Base-by-base conservation (phyloP, 2,888 invertebrate species). In the Pyrocoelia pectoralis region DNA sequence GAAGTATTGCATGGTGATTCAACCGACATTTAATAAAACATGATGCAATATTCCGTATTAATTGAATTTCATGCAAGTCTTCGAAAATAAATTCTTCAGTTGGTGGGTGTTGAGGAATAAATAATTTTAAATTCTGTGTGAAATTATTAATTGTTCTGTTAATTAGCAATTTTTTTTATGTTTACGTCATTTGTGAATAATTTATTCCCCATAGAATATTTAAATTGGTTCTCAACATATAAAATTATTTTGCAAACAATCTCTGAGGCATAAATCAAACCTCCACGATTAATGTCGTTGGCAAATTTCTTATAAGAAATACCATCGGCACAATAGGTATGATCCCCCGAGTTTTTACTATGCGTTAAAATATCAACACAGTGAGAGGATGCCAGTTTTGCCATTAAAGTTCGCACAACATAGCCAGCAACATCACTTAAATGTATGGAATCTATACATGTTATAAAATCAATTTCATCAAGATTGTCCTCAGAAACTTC, bases 31-130 rank as follows among this genome's bases (percentile, higher is more conserved):
- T 43, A 12, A 43, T 14, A 15, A 14, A 43, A 15, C 3, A 14
- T 14, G 1, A 12, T 40, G 8, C 43, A 14, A 43, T 43, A 4
- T 43, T 43, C 8, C 8, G 1, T 3, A 43, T 43, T 43, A 50
- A 28, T 28, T 50, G 50, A 2, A 50, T n/a, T 50, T 50, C 50
- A 50, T 50, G 50, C 13, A 50, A 50, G 4, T 50, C 50, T 19
- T 50, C 50, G 3, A 3, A 19, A 1, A 50, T 24, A 50, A 24
- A 18, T 19, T 50, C 50, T 50, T 50, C 18, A 9, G 19, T 5
- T 3, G 2, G 1, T 2, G 50, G 50, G 13, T 50, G 50, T 9
- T 15, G 50, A 2, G 50, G 50, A 3, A 18, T 9, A 50, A 50
- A 50, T 19, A 56, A 43, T 13, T 15, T 43, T 43, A 43, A 38